Evolutionary conservation across 2,797 vertebrate genomes (phyloP), one percentile per base, ranked within the genome.

Genomic region (Nothura maculosa): DNA sequence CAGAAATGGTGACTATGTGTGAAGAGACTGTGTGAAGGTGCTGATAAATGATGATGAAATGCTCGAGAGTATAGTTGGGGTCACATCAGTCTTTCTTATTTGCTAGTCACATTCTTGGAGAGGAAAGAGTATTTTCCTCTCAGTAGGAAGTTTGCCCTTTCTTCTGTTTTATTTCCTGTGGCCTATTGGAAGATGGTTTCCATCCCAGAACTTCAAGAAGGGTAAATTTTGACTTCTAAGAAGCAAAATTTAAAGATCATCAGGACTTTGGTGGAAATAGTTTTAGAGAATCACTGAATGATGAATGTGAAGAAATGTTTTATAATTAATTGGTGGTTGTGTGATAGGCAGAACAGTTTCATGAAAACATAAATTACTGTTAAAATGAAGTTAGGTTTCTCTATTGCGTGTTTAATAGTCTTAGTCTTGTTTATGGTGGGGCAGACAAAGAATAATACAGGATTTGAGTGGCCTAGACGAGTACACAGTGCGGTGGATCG

Each of bases 231-330:
- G 19, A 81, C 15, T 93, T 72, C 25, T 8, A 72, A 45, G 11
- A 72, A 68, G 19, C 0, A 0, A 68, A 62, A 12, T 60, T 67
- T 52, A 79, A 80, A 52, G 32, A 54, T 9, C 5, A 13, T 45
- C 3, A 32, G 68, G 34, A 28, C 5, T 82, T 87, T 64, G 6
- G 38, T 92, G 62, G 7, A 85, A 27, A 14, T 85, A 48, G 48
- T 81, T 30, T 25, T 38, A 72, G n/a, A 54, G 74, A 32, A 3
- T 73, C 0, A 0, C 16, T 68, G n/a, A 78, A 25, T 0, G 4
- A 74, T 0, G 1, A 67, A 4, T 5, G 72, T 16, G 55, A 81
- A 32, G 10, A 85, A 76, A n/a, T 42, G 5, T 36, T 90, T 70
- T 60, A 21, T 42, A 47, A 20, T 45, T 63, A 58, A 16, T 47